phyloP scores from a whole-genome alignment of 2,113 vertebrate genomes.

The Rattus rattus region DNA sequence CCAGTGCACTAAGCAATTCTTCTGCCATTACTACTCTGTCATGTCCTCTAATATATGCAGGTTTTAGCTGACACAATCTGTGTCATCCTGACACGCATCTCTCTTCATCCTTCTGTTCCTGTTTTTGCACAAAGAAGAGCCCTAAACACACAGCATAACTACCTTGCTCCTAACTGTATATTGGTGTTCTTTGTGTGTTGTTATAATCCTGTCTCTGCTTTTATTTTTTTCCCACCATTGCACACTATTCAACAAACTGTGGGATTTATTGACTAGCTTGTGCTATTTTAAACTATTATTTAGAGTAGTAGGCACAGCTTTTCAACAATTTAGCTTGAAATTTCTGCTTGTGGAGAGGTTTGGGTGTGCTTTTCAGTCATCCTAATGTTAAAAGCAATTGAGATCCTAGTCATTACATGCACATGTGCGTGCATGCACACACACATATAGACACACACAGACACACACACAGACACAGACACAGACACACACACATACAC shows the following conservation, averaged over 20 bases:
- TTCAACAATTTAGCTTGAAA: neutral
- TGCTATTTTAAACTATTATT: neutral
- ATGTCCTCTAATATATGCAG: neutral
- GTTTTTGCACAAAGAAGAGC: neutral
- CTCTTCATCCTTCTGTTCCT: neutral
- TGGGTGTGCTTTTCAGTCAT: neutral
- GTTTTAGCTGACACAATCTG: neutral
- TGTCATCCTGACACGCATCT: no score
- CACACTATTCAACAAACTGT: neutral
- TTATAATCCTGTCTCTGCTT: neutral
- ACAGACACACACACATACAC: no score
- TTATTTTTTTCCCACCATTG: neutral
- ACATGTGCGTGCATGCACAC: neutral
- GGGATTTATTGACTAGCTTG: neutral
- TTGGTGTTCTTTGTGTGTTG: neutral
- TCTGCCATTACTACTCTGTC: neutral
- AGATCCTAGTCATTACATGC: neutral
- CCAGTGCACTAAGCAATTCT: neutral
- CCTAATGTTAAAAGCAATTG: neutral
- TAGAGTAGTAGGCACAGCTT: neutral
- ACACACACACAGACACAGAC: no score
- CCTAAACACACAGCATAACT: neutral
- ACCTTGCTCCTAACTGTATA: neutral
- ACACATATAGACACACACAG: no score
- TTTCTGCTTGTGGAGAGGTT: neutral